Base-by-base conservation (phyloP, 1,140 invertebrate genomes). In the Drosophila ambigua region DNA sequence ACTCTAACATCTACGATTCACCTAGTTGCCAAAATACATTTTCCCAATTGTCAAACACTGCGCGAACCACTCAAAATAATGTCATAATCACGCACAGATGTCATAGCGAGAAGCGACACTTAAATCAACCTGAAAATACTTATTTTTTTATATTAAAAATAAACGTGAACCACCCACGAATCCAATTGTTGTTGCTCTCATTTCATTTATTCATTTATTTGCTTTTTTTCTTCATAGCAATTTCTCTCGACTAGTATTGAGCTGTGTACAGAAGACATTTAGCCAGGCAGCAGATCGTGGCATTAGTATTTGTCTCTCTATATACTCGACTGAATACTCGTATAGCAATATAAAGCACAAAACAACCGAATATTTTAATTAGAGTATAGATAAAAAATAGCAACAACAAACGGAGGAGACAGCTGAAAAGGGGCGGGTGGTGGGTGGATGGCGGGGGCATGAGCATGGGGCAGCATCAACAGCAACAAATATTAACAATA, bases 361-460 rank as follows among this genome's bases (percentile, higher is more conserved):
- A 85, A 71, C 68, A 77, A 67, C 81, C 66, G 83, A 88, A 88
- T 89, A 88, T 88, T 88, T 88, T 88, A 88, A 88, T 88, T 88
- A 88, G 83, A 88, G 79, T 89, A 79, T 88, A 88, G 79, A 77
- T 88, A 88, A 79, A 83, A 89, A 77, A 79, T 49, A 64, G 72
- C 72, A 73, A 66, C 35, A 84, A 60, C 54, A 83, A 72, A 57
- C 31, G 35, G 31, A 61, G 43, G 59, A 35, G 58, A 57, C 11
- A 77, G 26, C 20, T 7, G 15, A 15, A 20, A 9, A 26, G 39
- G 43, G 8, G 28, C 7, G 2, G 7, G 7, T 7, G 28, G 20
- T n/a, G 60, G 24, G 23, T 11, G 13, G 39, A 20, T 20, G 20
- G 57, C 7, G 35, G 65, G 11, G 8, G 24, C 15, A 39, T 31